Evolutionary conservation across 2,113 vertebrate species (phyloP), one percentile per base, ranked within the genome.

Genomic region (Zosterops pallidus): DNA sequence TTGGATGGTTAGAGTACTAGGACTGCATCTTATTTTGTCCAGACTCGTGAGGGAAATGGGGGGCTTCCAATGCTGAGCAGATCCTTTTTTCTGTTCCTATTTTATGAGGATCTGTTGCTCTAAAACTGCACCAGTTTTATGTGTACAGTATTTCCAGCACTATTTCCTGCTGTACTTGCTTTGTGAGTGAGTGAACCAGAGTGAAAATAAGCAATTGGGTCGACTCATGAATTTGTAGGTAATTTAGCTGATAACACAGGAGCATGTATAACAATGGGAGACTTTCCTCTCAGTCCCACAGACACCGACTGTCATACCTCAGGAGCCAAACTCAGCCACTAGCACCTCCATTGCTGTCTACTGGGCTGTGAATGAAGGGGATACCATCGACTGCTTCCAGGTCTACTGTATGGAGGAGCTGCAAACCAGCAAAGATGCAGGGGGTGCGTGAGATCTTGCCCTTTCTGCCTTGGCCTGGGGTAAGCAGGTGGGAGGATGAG

Each of bases 331-430:
- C 94, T 99, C 99, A 10, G 99, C 99, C 65, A 99, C 98, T 39
- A 98, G 99, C 96, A 98, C 98, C 37, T 99, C 99, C 2, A 98
- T 99, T 94, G 98, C 99, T 0, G 98, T 99, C 84, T 99, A 99
- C 86, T 99, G 99, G 99, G 98, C 97, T 67, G 98, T 99, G 95
- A 98, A 98, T 23, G 97, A 98, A 0, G 99, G 98, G 18, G 99
- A 99, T 4, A 76, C 98, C 75, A 98, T 99, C 1, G 99, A 99
- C 96, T 99, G 98, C 93, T 99, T 99, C 96, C 99, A 99, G 96
- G 99, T 99, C 64, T 99, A 99, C 97, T 99, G 99, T 72, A 98
- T 99, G 98, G 99, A 99, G 95, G 98, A 99, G 47, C 98, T 96
- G 15, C 99, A 98, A 68, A 98, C 98, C 93, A 98, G 97, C 98